Evolutionary conservation across 23 tunicate genomes (phyloP), one percentile per base, ranked within the genome.

Genomic region (Halocynthia aurantium): DNA sequence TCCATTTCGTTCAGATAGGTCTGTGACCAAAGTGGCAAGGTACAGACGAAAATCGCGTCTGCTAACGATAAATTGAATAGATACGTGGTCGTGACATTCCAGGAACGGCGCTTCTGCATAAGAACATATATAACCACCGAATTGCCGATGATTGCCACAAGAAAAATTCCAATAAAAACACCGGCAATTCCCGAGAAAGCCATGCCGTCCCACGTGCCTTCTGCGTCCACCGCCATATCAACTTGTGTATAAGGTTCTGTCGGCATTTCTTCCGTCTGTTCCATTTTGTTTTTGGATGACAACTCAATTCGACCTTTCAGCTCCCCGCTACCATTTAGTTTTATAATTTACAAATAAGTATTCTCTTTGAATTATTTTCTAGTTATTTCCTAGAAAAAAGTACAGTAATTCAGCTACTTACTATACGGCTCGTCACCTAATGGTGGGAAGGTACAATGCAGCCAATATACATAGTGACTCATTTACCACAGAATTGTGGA

Each of bases 61-160:
- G 97, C 86, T 8, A 91, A 51, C 13, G 97, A 80, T 10, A 91
- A 66, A 58, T 91, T 85, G 81, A 91, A 85, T 50, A 91, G 81
- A 54, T 89, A 89, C 13, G 86, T 89, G 20, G 85, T 84, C 10
- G 96, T 84, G 13, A 81, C 72, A 53, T 80, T 53, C 96, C 96
- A 89, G 6, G 71, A 10, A 31, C 83, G n/a, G 52, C 84, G 61
- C 63, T 84, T 77, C 8, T 86, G 89, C 10, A 84, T 51, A 12
- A 89, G 70, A 54, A 84, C 85, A 61, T 64, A 80, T 13, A 89
- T 80, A 8, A 89, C 89, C 49, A 84, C 53, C 31, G 72, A 67
- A 66, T 89, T 89, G 31, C 96, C 96, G 49, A 89, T 76, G 19
- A 89, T 71, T 22, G 85, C 96, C 8, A 89, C 52, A 6, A 81